Base-by-base conservation (phyloP, 2,888 invertebrate genomes). In the Drosophila prostipennis region DNA sequence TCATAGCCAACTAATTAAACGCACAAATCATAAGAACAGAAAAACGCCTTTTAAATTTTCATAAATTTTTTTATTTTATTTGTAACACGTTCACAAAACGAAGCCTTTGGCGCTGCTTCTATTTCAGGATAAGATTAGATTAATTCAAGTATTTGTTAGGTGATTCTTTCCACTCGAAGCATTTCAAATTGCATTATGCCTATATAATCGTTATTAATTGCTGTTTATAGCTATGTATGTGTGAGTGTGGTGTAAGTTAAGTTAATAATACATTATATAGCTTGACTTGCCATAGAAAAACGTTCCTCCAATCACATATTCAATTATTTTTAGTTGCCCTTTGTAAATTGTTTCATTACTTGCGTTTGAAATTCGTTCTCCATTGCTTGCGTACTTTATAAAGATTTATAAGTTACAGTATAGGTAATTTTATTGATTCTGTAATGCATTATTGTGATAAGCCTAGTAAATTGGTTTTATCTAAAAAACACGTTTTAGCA, bases 31-130 rank as follows among this genome's bases (percentile, higher is more conserved):
- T 11, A 11, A 16, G 2, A 16, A 6, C 1, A 42, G 11, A 16
- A 10, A 14, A 16, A 60, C 34, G 54, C n/a, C 16, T 40, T 39
- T n/a, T 42, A 34, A 34, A 40, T 51, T 48, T 73, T 49, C 51
- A 37, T 53, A 55, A 40, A 32, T 53, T 64, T 34, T 29, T 78
- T 74, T 73, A 58, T 72, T 83, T 81, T 80, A 79, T 86, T 86
- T 79, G 76, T 86, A 83, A 78, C 86, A 83, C 79, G 78, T 80
- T 85, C 76, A 68, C 70, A 70, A 79, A 86, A 78, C 71, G 86
- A 86, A 84, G 86, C 86, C 80, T 86, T 84, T 86, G 86, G 79
- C 76, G 79, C 71, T 86, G 84, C 86, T 80, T 75, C 70, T 61
- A 49, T 57, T 68, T 72, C 72, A 46, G 36, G 43, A 51, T 72